Base-by-base conservation (phyloP, 2,113 vertebrate genomes). In the Gobius niger region DNA sequence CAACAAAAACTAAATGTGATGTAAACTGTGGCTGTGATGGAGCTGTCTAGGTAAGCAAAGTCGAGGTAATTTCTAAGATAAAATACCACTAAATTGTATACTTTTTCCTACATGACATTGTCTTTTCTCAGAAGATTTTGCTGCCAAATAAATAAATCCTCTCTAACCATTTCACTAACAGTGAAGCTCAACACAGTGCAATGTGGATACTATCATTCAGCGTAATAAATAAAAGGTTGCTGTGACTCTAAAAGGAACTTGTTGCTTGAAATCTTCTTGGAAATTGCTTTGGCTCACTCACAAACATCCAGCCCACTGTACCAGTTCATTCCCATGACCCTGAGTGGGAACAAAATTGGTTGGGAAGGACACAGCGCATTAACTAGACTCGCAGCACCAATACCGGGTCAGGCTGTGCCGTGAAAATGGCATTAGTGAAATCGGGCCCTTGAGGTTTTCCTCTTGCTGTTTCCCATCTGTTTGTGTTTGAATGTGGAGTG, bases 351-450 rank as follows among this genome's bases (percentile, higher is more conserved):
- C 74, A 82, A 71, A 84, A 81, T 75, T 81, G 62, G 68, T 77
- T 72, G 74, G 76, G 73, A 78, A 86, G 86, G 73, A 85, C 80
- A 76, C 81, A 82, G 75, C 70, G 76, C 78, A 82, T 81, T 81
- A 83, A 85, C 74, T 6, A 50, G 75, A 56, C 67, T 70, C 72
- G 70, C 68, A 73, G 77, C 67, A 82, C 70, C 81, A 76, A 77
- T 56, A 70, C 11, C 3, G 47, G 77, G 80, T 87, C 75, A 77
- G 10, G 66, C 73, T 76, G 69, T 65, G 65, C 72, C 59, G 72
- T 72, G 68, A 78, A 85, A 80, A 82, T 65, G 60, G 73, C 72
- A 84, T 90, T 83, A 82, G 77, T 68, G 68, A 83, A 84, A 89
- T 84, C 73, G 65, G 75, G 82, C 86, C 68, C 75, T 81, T 75